Evolutionary conservation across 2,888 invertebrate genomes (phyloP).

Genomic region (Epistrophella euchroma): DNA sequence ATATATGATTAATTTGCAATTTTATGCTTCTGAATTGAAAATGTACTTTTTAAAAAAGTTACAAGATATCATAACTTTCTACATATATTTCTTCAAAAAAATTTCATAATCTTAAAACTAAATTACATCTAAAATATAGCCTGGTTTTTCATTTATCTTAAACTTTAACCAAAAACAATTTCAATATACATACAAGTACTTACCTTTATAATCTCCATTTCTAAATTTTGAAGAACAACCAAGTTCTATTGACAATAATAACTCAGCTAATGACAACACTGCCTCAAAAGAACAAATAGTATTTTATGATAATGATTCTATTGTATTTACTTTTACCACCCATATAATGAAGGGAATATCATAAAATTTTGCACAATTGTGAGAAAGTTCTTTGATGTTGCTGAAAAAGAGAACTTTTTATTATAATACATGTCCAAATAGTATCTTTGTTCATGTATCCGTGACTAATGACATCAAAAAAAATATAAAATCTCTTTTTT

Average conservation of each 20-base stretch:
- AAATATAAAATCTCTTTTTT: not conserved
- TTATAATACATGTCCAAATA: constrained; percentile 21
- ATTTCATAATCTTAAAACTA: too few relatives aligned
- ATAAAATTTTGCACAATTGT: constrained; percentile 12
- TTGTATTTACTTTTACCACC: constrained; percentile 20
- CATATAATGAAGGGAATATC: not conserved
- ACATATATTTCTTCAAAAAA: too few relatives aligned
- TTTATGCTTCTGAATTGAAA: too few relatives aligned
- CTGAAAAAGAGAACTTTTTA: not conserved
- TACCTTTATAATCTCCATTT: too few relatives aligned
- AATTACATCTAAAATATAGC: too few relatives aligned
- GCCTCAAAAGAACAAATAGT: not conserved
- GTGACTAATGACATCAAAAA: constrained; percentile 67
- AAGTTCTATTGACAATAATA: not conserved
- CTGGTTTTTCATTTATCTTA: too few relatives aligned
- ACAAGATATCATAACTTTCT: too few relatives aligned
- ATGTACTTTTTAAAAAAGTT: too few relatives aligned
- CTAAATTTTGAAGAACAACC: not conserved
- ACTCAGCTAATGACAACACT: not conserved
- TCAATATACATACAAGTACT: too few relatives aligned
- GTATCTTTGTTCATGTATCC: constrained; percentile 44
- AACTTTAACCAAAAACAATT: too few relatives aligned
- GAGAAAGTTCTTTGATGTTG: constrained; percentile 47
- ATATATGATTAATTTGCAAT: too few relatives aligned
- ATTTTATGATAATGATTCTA: not conserved